phyloP scores from a whole-genome alignment of 2,888 invertebrate species.

The Crematogaster levior region DNA sequence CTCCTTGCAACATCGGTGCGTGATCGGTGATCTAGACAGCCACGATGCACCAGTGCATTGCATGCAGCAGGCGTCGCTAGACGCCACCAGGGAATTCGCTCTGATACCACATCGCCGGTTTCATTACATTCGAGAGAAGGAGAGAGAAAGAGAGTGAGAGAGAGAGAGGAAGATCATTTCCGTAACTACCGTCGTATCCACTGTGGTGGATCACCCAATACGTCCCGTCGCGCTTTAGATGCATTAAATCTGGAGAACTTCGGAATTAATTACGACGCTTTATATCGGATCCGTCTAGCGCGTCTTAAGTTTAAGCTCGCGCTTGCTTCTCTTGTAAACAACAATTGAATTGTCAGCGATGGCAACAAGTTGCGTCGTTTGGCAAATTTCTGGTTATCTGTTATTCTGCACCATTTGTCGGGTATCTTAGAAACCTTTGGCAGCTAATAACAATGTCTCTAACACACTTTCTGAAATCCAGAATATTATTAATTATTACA shows the following conservation, averaged over 20 bases:
- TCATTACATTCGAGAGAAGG: constrained; percentile 25
- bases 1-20: constrained; percentile 7
- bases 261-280: constrained; percentile 51
- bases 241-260: constrained; percentile 48
- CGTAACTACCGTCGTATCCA: constrained; percentile 21
- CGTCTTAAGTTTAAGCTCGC: constrained; percentile 21
- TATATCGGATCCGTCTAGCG: constrained; percentile 35
- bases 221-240: constrained; percentile 37
- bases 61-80: constrained; percentile 32
- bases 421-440: background rate
- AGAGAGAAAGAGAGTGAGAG: background rate
- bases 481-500: background rate
- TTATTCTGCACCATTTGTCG: background rate
- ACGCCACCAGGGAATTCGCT: constrained; percentile 19
- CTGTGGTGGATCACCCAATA: constrained; percentile 26
- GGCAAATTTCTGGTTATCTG: constrained; percentile 30
- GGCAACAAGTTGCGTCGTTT: constrained; percentile 41
- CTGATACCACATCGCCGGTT: constrained; percentile 1
- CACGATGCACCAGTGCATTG: constrained; percentile 14
- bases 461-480: background rate
- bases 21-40: constrained; percentile 30
- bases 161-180: constrained; percentile 23
- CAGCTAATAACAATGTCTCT: background rate
- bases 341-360: constrained; percentile 31
- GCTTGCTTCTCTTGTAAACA: constrained; percentile 16